Evolutionary conservation across 1,140 invertebrate genomes (phyloP).

Genomic region (Platyscapa corneri): DNA sequence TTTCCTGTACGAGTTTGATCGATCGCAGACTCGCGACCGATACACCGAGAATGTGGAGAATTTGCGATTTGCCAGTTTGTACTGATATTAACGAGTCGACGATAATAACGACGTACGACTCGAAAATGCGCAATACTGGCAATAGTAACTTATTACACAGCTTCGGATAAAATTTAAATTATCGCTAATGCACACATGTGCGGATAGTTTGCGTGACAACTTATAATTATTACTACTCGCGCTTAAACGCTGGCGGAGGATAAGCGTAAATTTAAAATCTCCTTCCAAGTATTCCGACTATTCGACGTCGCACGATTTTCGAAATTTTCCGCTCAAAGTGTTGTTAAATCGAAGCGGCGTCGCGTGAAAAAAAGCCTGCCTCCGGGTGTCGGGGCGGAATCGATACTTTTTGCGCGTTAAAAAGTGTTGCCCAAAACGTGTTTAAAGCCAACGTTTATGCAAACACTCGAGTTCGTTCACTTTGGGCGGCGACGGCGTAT

Average conservation of each 20-base stretch:
- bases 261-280: neutral
- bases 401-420: no score
- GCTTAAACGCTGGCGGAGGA: no score
- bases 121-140: neutral
- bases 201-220: neutral
- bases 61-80: slow-evolving; percentile 15
- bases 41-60: neutral
- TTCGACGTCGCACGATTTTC: neutral
- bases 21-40: neutral
- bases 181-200: no score
- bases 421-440: no score
- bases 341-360: no score
- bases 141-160: neutral
- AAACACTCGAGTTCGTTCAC: no score
- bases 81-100: neutral
- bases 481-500: no score
- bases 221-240: neutral
- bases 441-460: no score
- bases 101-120: neutral
- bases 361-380: no score
- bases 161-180: neutral
- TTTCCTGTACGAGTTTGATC: neutral
- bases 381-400: no score
- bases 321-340: no score
- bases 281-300: neutral